Base-by-base conservation (phyloP, 1,140 invertebrate species). In the Drosophila kanapiae region DNA sequence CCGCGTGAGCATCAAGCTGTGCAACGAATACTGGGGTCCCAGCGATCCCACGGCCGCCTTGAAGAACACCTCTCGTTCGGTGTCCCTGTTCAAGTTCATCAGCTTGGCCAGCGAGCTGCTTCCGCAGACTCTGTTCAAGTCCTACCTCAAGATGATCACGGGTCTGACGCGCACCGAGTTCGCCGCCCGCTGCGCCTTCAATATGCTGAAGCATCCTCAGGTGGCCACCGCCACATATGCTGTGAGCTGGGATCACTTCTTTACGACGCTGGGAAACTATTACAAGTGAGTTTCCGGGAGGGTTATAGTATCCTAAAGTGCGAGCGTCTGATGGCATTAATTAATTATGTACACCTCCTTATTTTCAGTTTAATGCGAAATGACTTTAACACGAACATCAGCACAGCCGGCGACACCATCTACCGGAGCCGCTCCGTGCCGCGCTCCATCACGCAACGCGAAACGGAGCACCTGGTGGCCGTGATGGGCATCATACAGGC, bases 1-100 rank as follows among this genome's bases (percentile, higher is more conserved):
- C 93, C 95, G 95, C 3, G 92, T 96, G 0, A 94, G 95, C 31
- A 94, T 98, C 35, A 95, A 96, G 48, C 93, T 97, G 29, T 95
- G 95, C 3, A 92, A 96, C 79, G 97, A 98, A 76, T 99, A 96
- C 93, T 99, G 98, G 98, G 96, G 95, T 72, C 95, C 95, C 5
- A 94, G 94, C 54, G 95, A 96, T 14, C 48, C 68, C 1, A 5
- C 23, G 2, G 49, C 18, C 0, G 38, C 53, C 0, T 13, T 69
- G 3, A 72, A 76, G 27, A 81, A 90, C 7, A 94, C 94, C 37
- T 94, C 95, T 0, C 93, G 95, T 35, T 95, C 97, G 83, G 96
- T 97, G 16, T 96, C 96, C 1, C 94, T 99, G 9, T 98, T 97
- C 93, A 99, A 99, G 94, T 98, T 99, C 93, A 95, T 99, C 5